Conservation (phyloP, 2,888 invertebrate species). For the Amblyjoppa proteus region DNA sequence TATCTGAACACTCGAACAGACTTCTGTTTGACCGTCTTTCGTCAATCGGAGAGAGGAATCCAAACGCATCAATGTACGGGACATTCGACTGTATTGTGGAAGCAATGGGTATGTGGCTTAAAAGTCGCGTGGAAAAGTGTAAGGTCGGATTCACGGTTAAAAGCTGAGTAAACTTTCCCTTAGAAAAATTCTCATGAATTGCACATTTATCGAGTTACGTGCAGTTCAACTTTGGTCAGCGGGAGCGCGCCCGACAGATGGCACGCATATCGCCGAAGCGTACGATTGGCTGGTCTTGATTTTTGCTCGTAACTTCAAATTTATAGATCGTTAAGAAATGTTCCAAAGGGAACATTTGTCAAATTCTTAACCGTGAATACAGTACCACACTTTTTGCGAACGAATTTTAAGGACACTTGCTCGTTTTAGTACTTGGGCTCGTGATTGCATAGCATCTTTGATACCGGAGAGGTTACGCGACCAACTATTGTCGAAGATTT, state of each 20-base stretch:
- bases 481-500: slow-evolving; percentile 33
- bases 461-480: background rate
- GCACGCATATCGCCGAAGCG: too few species aligned
- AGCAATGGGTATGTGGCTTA: too few species aligned
- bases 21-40: too few species aligned
- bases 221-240: too few species aligned
- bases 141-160: background rate
- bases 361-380: background rate
- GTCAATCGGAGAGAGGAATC: too few species aligned
- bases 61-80: too few species aligned
- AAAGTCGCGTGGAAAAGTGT: too few species aligned
- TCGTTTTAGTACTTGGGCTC: background rate
- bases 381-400: background rate
- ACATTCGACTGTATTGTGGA: too few species aligned
- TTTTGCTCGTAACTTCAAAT: background rate
- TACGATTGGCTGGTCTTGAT: background rate
- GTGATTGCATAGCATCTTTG: background rate
- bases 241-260: too few species aligned
- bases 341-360: background rate
- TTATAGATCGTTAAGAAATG: background rate
- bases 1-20: background rate
- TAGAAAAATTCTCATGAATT: too few species aligned
- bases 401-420: background rate
- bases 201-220: too few species aligned
- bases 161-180: background rate